Evolutionary conservation across 2,888 invertebrate species (phyloP), one percentile per base, ranked within the genome.

Genomic region (Lithophane leautieri): DNA sequence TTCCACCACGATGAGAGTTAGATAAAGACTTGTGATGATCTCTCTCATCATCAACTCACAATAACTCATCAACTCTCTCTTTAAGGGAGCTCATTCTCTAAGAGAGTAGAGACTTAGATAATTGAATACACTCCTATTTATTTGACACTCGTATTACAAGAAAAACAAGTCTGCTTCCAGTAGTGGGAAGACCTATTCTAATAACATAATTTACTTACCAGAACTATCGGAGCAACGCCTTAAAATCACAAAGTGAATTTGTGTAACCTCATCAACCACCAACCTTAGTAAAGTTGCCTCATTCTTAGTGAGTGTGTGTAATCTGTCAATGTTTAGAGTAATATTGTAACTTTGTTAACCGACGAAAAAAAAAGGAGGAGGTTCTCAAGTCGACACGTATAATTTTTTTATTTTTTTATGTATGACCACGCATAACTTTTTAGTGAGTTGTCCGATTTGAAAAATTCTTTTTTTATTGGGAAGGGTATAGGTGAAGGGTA

Each of bases 261-360:
- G 42, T n/a, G n/a, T 65, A 65, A 83, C 58, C 42, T 47, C 42
- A 60, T 44, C 19, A 54, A 54, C 34, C 16, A 61, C 42, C n/a
- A 8, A 56, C 16, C 8, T 34, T 34, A 58, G 58, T 34, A 79
- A 79, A 28, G 61, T 70, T 56, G 28, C 16, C n/a, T 62, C 14
- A 9, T 19, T 56, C 34, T 47, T 25, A 47, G 19, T 8, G n/a
- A 56, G 56, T 61, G 25, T 60, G 25, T 62, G 47, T 83, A 19
- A 70, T 65, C 40, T 83, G 22, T 65, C 84, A 83, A 63, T 79
- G 47, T 72, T 84, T 54, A 34, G 54, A 61, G 66, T 60, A 75
- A 61, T 40, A 4, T 69, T 22, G 25, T 56, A 81, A 84, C 56
- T 63, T 25, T 56, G 19, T 68, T 61, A n/a, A n/a, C n/a, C n/a